Base-by-base conservation (phyloP, 53 echinoderm and acorn worm genomes). In the Zoroaster sp. region DNA sequence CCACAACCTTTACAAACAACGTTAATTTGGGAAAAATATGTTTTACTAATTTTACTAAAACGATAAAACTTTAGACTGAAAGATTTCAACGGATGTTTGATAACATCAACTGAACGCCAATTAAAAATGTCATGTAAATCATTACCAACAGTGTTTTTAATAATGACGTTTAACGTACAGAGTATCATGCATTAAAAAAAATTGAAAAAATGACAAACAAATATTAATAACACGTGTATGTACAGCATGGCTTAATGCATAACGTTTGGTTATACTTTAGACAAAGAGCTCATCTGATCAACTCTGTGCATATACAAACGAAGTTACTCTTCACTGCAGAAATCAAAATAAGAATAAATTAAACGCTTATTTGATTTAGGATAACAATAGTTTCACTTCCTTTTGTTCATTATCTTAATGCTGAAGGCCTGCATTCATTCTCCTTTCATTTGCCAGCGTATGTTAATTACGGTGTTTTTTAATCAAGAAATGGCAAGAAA, bases 401-500 rank as follows among this genome's bases (percentile, higher is more conserved):
- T 66, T 81, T 81, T 81, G 67, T 81, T 81, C 81, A 67, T 67
- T 81, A 34, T 51, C 55, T 18, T 81, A 66, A 81, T 65, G 65
- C 41, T 25, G 18, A 23, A 5, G 66, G 66, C 67, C 66, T 78
- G 3, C 66, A 41, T 81, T 67, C 14, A 41, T 41, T 40, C 12
- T 25, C 51, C 76, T 76, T 76, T 32, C 35, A 6, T 63, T 38
- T 32, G 23, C 38, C 4, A 30, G 79, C 55, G 63, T 38, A 79
- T 37, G 42, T 81, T 81, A 81, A 81, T 81, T 54, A 81, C 25
- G 66, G 81, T 28, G 42, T 81, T 81, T 74, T 81, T 81, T 81
- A 81, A 81, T 81, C 81, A 81, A 41, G 81, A 81, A 44, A 81
- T 81, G 81, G 81, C 65, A 66, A 66, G 81, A 81, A 81, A 81